Conservation (phyloP, 2,888 invertebrate genomes). For the Melanophora roralis region DNA sequence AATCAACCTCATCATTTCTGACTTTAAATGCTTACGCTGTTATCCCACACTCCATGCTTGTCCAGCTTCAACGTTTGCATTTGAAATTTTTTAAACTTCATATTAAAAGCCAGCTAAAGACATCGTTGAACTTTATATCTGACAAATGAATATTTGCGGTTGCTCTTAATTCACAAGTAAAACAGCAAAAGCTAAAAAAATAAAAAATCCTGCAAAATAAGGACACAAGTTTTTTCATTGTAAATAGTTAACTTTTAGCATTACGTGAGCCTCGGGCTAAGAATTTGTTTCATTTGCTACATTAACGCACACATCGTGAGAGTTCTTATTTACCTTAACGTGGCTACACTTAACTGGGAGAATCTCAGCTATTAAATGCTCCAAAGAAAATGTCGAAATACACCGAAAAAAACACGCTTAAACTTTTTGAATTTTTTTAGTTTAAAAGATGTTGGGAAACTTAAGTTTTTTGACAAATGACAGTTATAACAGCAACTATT, state of each 20-base stretch:
- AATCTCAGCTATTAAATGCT: background rate
- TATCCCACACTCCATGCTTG: background rate
- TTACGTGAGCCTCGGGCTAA: slow-evolving; percentile 53
- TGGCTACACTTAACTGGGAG: background rate
- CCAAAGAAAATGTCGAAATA: background rate
- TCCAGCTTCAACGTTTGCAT: background rate
- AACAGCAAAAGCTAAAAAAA: slow-evolving; percentile 67
- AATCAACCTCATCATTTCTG: slow-evolving; percentile 64
- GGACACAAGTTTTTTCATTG: slow-evolving; percentile 38
- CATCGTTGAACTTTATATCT: slow-evolving; percentile 75
- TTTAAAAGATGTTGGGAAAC: too few species aligned
- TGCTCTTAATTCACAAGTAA: slow-evolving; percentile 77
- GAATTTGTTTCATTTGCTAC: slow-evolving; percentile 50
- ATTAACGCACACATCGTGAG: background rate
- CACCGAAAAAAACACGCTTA: slow-evolving; percentile 48
- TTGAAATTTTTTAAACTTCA: slow-evolving; percentile 5
- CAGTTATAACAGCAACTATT: too few species aligned
- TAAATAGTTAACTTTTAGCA: slow-evolving; percentile 64
- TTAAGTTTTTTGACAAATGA: too few species aligned
- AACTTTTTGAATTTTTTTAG: too few species aligned
- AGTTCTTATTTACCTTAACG: slow-evolving; percentile 19
- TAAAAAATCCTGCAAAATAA: slow-evolving; percentile 38
- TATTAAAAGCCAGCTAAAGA: slow-evolving; percentile 19
- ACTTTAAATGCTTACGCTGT: slow-evolving; percentile 33
- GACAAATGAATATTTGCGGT: slow-evolving; percentile 78